These are phyloP conservation scores for Falco concolor DNA, from an alignment of 2,797 vertebrate species.

Conservation along the genomic window DNA sequence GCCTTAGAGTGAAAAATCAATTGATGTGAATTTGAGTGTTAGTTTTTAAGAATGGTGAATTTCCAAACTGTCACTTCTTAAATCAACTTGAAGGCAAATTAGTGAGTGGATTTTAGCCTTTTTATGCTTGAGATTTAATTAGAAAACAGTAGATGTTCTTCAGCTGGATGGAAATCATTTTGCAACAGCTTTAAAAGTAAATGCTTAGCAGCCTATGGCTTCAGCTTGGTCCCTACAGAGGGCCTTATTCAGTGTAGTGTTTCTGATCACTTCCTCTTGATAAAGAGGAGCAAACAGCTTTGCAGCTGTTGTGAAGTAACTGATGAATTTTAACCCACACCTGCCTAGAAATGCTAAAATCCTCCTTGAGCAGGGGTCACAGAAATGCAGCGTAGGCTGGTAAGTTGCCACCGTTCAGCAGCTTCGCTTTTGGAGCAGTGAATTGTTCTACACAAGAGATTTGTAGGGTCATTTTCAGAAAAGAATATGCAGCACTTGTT, in stretches of 20 bases:
- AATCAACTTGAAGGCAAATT: neutral
- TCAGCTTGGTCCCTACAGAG: constrained; percentile 7
- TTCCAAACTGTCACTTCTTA: neutral
- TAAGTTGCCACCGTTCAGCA: neutral
- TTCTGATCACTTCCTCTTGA: constrained; percentile 25
- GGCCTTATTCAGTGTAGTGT: neutral
- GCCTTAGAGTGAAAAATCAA: neutral
- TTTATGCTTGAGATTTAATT: constrained; percentile 30
- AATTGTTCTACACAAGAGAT: neutral
- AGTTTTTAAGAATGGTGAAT: neutral
- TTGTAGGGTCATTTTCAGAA: neutral
- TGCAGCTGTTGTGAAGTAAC: neutral
- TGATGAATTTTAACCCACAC: constrained; percentile 16
- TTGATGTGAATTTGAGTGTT: neutral
- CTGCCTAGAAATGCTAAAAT: neutral
- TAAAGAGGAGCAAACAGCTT: constrained; percentile 23
- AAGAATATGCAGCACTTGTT: neutral
- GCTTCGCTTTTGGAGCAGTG: neutral
- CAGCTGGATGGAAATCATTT: constrained; percentile 20
- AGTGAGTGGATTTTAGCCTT: neutral
- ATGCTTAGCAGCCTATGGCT: constrained; percentile 4
- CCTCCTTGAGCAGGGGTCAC: neutral
- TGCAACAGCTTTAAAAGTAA: constrained; percentile 17
- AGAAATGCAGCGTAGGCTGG: neutral
- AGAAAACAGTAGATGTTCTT: constrained; percentile 15